Evolutionary conservation across 2,113 vertebrate genomes (phyloP), one percentile per base, ranked within the genome.

Genomic region (Panthera tigris): DNA sequence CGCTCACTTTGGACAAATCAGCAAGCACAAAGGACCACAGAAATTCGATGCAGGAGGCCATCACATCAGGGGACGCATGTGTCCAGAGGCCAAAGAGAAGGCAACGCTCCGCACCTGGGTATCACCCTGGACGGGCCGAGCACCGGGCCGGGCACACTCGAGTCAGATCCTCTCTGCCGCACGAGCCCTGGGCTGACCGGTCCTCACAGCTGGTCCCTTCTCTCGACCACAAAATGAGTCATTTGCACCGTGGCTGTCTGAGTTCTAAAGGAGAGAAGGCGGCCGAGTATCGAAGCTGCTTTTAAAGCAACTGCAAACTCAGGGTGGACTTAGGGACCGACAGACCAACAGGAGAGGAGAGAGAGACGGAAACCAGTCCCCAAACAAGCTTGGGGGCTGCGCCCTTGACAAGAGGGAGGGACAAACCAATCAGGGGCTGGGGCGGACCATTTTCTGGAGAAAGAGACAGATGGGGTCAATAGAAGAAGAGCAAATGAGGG

Each of bases 1-100:
- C 0, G 33, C 61, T 18, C 3, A 0, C 52, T 74, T 12, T 1
- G 7, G 83, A n/a, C 83, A 55, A 23, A 0, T 0, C 4, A 2
- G 33, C 31, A 55, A 31, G 13, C 13, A 23, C 45, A 25, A 66
- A 74, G 36, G 57, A 33, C 36, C 0, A 10, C 1, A 48, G 29
- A 11, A 23, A 1, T 0, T 3, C 12, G 63, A 15, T 0, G 0
- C 12, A 3, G 50, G 21, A 21, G 15, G 27, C 50, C 57, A 23
- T 21, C 57, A 61, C 21, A 0, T 13, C 39, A 1, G 21, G 52
- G 65, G n/a, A n/a, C 3, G n/a, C 33, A 0, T 10, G n/a, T 10
- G 68, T 63, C 78, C 21, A 0, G 29, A 16, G 0, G 1, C 15
- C 10, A n/a, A 29, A 11, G 21, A 6, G 4, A 7, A 7, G 52